Conservation (phyloP, 2,797 vertebrate species). For the Sarcoramphus papa region DNA sequence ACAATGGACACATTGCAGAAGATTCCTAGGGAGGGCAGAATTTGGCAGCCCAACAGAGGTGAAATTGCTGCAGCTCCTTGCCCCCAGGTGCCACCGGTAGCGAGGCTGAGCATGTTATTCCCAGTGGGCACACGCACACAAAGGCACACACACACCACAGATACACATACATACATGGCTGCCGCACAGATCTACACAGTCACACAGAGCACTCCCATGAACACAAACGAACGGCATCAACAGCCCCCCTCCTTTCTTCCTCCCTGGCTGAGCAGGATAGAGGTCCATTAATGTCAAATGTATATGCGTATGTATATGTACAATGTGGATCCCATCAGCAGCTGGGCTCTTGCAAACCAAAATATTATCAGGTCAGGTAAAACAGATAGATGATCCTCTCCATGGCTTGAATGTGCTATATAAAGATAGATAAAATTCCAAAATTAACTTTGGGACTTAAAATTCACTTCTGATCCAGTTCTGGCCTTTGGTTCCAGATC, state of each 20-base stretch:
- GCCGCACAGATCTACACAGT: background rate
- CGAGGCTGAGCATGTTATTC: background rate
- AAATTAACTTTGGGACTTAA: background rate
- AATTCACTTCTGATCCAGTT: background rate
- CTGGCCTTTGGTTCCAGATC: background rate
- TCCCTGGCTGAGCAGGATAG: background rate
- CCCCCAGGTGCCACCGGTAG: background rate
- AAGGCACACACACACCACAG: too few species aligned
- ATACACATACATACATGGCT: too few species aligned
- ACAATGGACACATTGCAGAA: background rate
- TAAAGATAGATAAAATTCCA: background rate
- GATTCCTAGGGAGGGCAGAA: background rate
- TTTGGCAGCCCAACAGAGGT: background rate
- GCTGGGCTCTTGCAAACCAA: background rate
- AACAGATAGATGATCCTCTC: background rate
- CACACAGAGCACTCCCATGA: background rate
- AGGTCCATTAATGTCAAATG: background rate
- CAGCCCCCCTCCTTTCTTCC: background rate
- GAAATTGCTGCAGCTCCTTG: background rate
- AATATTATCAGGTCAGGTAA: background rate
- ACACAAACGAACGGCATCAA: background rate
- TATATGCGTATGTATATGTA: background rate
- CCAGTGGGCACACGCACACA: rapidly evolving
- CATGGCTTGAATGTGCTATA: background rate
- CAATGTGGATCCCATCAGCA: background rate